Base-by-base conservation (phyloP, 1,140 invertebrate genomes). In the Hermetia illucens region DNA sequence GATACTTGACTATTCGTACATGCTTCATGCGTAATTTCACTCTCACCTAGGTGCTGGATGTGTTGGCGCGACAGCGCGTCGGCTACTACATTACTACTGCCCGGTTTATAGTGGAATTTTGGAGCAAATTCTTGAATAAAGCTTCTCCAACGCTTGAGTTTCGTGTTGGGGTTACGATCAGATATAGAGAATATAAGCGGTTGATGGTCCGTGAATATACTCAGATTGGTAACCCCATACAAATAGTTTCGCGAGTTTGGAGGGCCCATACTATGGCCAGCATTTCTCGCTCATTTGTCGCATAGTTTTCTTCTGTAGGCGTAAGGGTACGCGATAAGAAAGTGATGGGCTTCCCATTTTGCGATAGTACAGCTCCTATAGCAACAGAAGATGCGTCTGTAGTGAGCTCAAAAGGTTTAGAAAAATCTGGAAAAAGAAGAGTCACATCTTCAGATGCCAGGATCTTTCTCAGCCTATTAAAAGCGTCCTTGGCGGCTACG, bases 301-400 rank as follows among this genome's bases (percentile, higher is more conserved):
- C 33, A 34, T 53, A 54, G 21, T 45, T 44, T 5, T 21, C 9
- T 49, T 61, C 55, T 5, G 44, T 10, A 30, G 42, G 21, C 18
- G 41, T 52, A 8, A 61, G 32, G 4, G 44, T 45, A 6, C 55
- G 24, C 21, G 39, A 47, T 2, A 47, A 44, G 34, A 44, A 61
- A 12, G 49, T 46, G 27, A 61, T 45, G 1, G 58, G 51, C 35
- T 21, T 22, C n/a, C n/a, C n/a, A n/a, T n/a, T n/a, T n/a, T n/a
- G n/a, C n/a, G n/a, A n/a, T n/a, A n/a, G n/a, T n/a, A n/a, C n/a
- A n/a, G n/a, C n/a, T n/a, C n/a, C n/a, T n/a, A n/a, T n/a, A n/a
- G n/a, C n/a, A n/a, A n/a, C n/a, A n/a, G n/a, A n/a, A n/a, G n/a
- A n/a, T n/a, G n/a, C n/a, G n/a, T n/a, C n/a, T n/a, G n/a, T n/a